Base-by-base conservation (phyloP, 2,797 vertebrate species). In the Glossophaga mutica region DNA sequence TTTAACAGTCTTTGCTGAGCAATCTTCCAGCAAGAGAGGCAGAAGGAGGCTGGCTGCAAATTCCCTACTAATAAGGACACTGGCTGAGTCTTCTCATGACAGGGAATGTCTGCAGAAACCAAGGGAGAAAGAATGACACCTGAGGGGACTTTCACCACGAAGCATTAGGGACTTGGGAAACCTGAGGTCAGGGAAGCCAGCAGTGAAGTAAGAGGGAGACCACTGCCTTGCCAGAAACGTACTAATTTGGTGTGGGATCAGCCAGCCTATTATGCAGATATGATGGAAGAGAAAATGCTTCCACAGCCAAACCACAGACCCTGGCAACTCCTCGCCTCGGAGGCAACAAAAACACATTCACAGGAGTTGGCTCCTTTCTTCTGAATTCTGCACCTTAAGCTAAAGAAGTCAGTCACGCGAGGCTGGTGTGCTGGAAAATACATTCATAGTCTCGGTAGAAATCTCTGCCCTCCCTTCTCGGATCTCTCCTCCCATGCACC, bases 391-490 rank as follows among this genome's bases (percentile, higher is more conserved):
- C 95, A 98, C 97, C 98, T 98, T 97, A 71, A 96, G 94, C 92
- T 98, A 93, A 96, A 94, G n/a, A 73, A 98, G 95, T 94, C 95
- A 98, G 98, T 98, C 98, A 98, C 85, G 83, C 96, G 65, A 98
- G 98, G 91, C 96, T 93, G 92, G 82, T 93, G 97, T 84, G 91
- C 91, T 44, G 95, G 86, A 95, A 82, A 2, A 62, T 14, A 81
- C 19, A 87, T 19, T 82, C 9, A 11, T 2, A n/a, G 88, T 90
- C 95, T 95, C 93, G 55, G 22, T 76, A 32, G 50, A 90, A 59
- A 55, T 85, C 39, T 88, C 67, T 81, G 15, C 39, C 74, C 0
- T 0, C 39, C 68, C 79, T 55, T 81, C 59, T 77, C 42, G 34
- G 37, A n/a, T 26, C 6, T 73, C 34, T n/a, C 74, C 82, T 76